Evolutionary conservation across 2,888 invertebrate species (phyloP).

Genomic region (Heteromurus nitidus): DNA sequence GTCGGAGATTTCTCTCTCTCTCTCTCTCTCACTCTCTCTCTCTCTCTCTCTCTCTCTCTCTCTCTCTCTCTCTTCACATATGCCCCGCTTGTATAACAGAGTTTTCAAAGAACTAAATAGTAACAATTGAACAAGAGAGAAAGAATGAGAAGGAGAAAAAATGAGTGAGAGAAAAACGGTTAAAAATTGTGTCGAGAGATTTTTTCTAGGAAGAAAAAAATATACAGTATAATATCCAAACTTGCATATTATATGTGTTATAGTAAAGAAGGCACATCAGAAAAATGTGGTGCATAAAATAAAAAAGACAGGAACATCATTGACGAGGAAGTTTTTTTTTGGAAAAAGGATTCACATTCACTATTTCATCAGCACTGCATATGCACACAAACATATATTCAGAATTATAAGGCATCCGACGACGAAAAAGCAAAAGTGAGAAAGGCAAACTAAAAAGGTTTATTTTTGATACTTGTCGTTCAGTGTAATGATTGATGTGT

Average conservation of each 20-base stretch:
- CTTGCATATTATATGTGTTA: background rate
- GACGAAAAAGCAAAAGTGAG: conserved; percentile 17
- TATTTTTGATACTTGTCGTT: conserved; percentile 71
- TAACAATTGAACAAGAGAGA: background rate
- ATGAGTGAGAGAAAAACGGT: conserved; percentile 19
- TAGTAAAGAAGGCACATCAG: conserved; percentile 17
- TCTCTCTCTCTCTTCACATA: too few species aligned
- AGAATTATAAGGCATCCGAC: too few species aligned
- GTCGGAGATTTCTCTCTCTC: too few species aligned
- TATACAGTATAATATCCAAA: conserved; percentile 18
- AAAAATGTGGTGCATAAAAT: conserved; percentile 54
- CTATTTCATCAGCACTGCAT: conserved; percentile 25
- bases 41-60: too few species aligned
- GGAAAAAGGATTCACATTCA: conserved; percentile 37
- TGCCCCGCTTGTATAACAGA: too few species aligned
- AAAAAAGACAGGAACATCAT: conserved; percentile 52
- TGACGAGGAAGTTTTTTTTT: conserved; percentile 38
- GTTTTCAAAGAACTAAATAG: too few species aligned
- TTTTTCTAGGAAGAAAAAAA: conserved; percentile 28
- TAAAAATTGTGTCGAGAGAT: conserved; percentile 48
- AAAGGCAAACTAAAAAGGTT: conserved; percentile 66
- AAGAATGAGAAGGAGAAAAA: conserved; percentile 8
- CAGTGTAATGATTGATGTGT: conserved; percentile 71
- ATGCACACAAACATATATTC: too few species aligned
- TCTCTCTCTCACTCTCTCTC: too few species aligned